A percentile compares a stretch with the other conserved stretches of the same genome.
These are phyloP conservation scores for Zophobas morio DNA, from an alignment of 1,140 invertebrate genomes.

Conservation along the genomic window DNA sequence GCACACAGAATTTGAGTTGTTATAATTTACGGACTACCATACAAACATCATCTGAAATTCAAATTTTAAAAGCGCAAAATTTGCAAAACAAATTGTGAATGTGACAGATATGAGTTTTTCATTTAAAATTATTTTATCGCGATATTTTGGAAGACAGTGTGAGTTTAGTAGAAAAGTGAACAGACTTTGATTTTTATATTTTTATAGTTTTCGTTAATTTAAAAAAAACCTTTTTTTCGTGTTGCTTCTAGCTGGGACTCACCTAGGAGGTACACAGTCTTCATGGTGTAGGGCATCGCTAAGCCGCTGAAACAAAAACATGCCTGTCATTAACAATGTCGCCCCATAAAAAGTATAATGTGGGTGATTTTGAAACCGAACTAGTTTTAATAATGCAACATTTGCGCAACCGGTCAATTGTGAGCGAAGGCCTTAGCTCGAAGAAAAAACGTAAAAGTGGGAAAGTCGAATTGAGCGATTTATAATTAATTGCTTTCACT, in stretches of 20 bases:
- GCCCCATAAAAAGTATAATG: neutral
- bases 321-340: neutral
- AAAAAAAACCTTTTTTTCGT: neutral
- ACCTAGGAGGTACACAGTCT: constrained; percentile 61
- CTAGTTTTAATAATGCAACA: constrained; percentile 5
- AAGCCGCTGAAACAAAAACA: constrained; percentile 61
- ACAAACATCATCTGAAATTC: too few species aligned
- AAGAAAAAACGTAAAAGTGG: neutral
- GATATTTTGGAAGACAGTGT: too few species aligned
- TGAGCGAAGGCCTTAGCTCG: neutral
- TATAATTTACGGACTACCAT: too few species aligned
- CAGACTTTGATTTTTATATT: too few species aligned
- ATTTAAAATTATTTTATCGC: too few species aligned
- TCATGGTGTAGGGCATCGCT: constrained; percentile 64
- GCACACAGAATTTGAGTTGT: too few species aligned
- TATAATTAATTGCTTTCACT: constrained; percentile 12
- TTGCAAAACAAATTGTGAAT: too few species aligned
- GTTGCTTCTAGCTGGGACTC: constrained; percentile 28
- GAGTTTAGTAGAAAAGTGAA: too few species aligned
- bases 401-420: neutral
- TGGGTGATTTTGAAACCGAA: constrained; percentile 26
- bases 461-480: constrained; percentile 2
- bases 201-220: neutral
- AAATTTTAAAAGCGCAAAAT: too few species aligned
- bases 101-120: too few species aligned